These are phyloP conservation scores for Siphamia tubifer DNA, from an alignment of 2,113 vertebrate genomes.

Conservation along the genomic window DNA sequence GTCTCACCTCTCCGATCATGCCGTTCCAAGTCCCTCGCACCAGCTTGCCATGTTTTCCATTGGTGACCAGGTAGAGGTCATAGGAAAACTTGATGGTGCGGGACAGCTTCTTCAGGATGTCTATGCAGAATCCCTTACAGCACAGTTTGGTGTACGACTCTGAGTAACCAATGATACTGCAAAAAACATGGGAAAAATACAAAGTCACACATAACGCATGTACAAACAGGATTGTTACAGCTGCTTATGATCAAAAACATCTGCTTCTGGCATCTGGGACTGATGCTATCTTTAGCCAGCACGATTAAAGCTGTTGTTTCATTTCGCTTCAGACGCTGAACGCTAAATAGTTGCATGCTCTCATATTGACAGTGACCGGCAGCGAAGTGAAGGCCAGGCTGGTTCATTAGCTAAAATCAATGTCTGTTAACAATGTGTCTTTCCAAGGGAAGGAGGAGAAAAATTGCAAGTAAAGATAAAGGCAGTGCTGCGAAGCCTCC, in stretches of 20 bases:
- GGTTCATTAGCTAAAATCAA: slow-evolving; percentile 63
- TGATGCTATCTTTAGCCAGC: slow-evolving; percentile 15
- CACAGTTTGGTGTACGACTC: slow-evolving; percentile 96
- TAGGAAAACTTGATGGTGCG: slow-evolving; percentile 95
- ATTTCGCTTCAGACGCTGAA: slow-evolving; percentile 1
- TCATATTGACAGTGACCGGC: slow-evolving; percentile 14
- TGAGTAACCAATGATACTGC: slow-evolving; percentile 65
- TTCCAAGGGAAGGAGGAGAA: slow-evolving; percentile 30
- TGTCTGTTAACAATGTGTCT: slow-evolving; percentile 38
- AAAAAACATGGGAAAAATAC: background rate
- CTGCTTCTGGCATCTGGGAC: background rate
- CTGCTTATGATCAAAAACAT: slow-evolving; percentile 8
- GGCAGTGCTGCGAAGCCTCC: background rate
- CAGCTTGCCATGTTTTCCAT: slow-evolving; percentile 94
- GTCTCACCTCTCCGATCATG: slow-evolving; percentile 96
- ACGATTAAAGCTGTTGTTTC: slow-evolving; percentile 7
- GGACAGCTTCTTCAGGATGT: slow-evolving; percentile 97
- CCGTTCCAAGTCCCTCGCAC: slow-evolving; percentile 96
- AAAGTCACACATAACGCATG: background rate
- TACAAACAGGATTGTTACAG: background rate
- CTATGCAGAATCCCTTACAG: slow-evolving; percentile 98
- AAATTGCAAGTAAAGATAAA: slow-evolving; percentile 10
- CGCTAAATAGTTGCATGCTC: slow-evolving; percentile 18
- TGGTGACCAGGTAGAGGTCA: slow-evolving; percentile 96
- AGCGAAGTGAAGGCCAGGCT: slow-evolving; percentile 44